Evolutionary conservation across 2,888 invertebrate species (phyloP).

Genomic region (Matsumyia berberina): DNA sequence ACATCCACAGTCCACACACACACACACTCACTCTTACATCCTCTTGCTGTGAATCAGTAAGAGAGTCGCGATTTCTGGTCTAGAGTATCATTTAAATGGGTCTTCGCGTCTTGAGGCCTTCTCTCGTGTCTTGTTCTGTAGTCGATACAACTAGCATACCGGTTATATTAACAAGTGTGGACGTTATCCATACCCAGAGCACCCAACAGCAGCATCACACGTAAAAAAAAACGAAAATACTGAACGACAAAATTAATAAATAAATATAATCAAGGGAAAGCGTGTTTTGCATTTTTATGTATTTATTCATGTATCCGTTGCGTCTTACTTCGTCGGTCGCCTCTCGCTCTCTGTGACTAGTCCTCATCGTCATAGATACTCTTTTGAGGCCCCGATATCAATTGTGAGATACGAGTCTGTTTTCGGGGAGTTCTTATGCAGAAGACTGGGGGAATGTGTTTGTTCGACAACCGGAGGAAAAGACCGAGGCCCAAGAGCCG

Average conservation of each 20-base stretch:
- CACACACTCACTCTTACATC: neutral
- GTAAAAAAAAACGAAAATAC: constrained; percentile 51
- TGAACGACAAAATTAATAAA: constrained; percentile 76
- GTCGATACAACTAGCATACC: constrained; percentile 44
- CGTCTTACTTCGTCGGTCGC: constrained; percentile 27
- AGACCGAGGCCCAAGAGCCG: neutral
- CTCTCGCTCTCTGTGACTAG: neutral
- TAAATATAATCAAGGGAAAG: constrained; percentile 76
- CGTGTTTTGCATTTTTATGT: constrained; percentile 76
- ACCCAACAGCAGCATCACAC: constrained; percentile 44
- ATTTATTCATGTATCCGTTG: constrained; percentile 69
- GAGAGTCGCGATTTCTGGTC: constrained; percentile 41
- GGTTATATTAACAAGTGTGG: constrained; percentile 73
- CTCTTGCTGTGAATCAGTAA: constrained; percentile 48
- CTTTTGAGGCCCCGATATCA: constrained; percentile 50
- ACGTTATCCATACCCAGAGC: constrained; percentile 59
- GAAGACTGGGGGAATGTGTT: constrained; percentile 16
- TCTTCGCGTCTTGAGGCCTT: constrained; percentile 40
- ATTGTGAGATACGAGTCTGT: constrained; percentile 59
- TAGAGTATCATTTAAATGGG: constrained; percentile 65
- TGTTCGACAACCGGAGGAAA: neutral
- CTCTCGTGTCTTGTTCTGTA: constrained; percentile 11
- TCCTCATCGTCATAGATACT: constrained; percentile 50
- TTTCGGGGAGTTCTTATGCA: constrained; percentile 60
- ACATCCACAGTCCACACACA: neutral